These are phyloP conservation scores for Epinephelus awoara DNA, from an alignment of 2,797 vertebrate species.

Conservation along the genomic window DNA sequence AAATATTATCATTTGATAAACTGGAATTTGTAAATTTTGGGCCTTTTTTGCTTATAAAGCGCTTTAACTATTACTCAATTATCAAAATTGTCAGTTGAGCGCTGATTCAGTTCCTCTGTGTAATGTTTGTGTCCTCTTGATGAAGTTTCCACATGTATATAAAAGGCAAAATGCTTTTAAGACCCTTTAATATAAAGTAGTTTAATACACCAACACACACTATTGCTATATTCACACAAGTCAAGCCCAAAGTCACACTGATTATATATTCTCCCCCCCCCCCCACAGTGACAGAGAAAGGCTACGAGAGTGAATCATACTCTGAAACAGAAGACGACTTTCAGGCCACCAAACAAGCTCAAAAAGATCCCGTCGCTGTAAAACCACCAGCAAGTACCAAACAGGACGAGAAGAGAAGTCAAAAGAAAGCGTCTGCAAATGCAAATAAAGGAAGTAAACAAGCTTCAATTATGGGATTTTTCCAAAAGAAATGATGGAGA, in stretches of 20 bases:
- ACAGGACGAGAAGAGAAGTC: conserved; percentile 87
- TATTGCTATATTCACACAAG: not conserved
- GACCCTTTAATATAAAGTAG: not conserved
- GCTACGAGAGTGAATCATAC: conserved; percentile 93
- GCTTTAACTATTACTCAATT: not conserved
- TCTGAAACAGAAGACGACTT: conserved; percentile 91
- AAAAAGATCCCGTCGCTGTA: conserved; percentile 50
- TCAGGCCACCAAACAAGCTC: conserved; percentile 62
- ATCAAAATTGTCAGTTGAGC: not conserved
- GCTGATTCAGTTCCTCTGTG: too few relatives aligned
- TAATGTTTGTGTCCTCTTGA: not conserved
- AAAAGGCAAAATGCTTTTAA: not conserved
- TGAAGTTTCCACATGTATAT: not conserved
- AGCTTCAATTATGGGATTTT: conserved; percentile 95
- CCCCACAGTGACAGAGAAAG: conserved; percentile 94
- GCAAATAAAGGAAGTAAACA: conserved; percentile 90
- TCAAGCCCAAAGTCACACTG: not conserved
- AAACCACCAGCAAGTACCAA: conserved; percentile 71
- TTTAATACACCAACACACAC: not conserved
- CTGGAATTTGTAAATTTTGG: not conserved
- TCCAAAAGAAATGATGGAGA: conserved; percentile 91
- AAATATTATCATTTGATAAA: not conserved
- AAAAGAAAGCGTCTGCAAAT: conserved; percentile 83
- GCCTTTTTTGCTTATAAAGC: not conserved
- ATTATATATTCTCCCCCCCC: not conserved